phyloP scores from a whole-genome alignment of 2,888 invertebrate species.

The Mythimna ferrago region DNA sequence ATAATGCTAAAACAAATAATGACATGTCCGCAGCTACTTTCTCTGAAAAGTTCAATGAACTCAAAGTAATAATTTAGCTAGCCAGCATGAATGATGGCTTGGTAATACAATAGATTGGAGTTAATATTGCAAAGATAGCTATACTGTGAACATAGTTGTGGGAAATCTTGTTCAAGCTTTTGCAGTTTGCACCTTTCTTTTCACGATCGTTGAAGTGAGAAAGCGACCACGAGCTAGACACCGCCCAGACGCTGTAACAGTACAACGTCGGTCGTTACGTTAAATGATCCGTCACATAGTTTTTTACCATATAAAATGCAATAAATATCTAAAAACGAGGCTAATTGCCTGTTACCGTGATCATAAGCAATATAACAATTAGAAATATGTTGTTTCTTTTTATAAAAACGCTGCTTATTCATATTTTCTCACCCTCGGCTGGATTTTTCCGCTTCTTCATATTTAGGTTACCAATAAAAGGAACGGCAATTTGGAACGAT shows the following conservation, averaged over 20 bases:
- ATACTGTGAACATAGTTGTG: slow-evolving; percentile 35
- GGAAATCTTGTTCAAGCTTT: slow-evolving; percentile 55
- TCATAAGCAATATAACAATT: slow-evolving; percentile 16
- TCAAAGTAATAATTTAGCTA: slow-evolving; percentile 37
- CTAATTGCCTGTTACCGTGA: slow-evolving; percentile 41
- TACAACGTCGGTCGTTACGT: slow-evolving; percentile 54
- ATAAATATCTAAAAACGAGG: slow-evolving; percentile 30
- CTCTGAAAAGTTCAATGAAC: slow-evolving; percentile 59
- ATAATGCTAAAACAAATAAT: slow-evolving; percentile 52
- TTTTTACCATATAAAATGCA: slow-evolving; percentile 43
- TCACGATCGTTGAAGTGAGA: slow-evolving; percentile 60
- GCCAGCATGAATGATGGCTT: slow-evolving; percentile 44
- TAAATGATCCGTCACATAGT: slow-evolving; percentile 63
- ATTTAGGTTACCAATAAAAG: slow-evolving; percentile 6
- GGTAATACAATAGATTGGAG: slow-evolving; percentile 37
- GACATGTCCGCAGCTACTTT: slow-evolving; percentile 53
- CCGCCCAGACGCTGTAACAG: slow-evolving; percentile 67
- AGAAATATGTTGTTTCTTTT: slow-evolving; percentile 7
- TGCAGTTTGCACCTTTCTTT: slow-evolving; percentile 58
- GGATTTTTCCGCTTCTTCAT: neutral
- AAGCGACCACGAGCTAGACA: slow-evolving; percentile 65
- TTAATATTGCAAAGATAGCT: slow-evolving; percentile 39
- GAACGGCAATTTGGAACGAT: slow-evolving; percentile 33
- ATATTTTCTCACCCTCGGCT: neutral
- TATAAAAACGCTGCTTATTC: neutral